Evolutionary conservation across 53 echinoderm and acorn worm species (phyloP).

Genomic region (Luidia sarsii): DNA sequence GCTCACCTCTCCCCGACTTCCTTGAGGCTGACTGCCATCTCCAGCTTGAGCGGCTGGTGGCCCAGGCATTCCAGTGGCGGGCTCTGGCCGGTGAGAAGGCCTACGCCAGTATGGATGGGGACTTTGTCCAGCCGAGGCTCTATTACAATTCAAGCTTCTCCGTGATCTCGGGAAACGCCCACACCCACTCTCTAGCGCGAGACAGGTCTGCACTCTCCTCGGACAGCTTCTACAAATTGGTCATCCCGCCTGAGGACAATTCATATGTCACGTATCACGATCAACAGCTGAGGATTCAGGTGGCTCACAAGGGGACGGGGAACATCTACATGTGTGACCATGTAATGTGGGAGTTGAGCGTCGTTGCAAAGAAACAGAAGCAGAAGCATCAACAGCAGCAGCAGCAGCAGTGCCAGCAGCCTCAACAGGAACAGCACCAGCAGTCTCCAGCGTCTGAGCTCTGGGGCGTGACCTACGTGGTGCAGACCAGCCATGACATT

Average conservation of each 20-base stretch:
- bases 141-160: constrained; percentile 21
- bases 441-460: neutral
- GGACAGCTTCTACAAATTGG: constrained; percentile 30
- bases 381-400: too few species aligned
- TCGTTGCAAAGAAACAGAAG: too few species aligned
- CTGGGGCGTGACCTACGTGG: constrained; percentile 15
- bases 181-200: too few species aligned
- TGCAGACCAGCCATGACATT: constrained; percentile 21
- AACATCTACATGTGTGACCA: constrained; percentile 41
- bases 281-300: constrained; percentile 19
- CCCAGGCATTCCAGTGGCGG: constrained; percentile 42
- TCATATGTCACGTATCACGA: too few species aligned
- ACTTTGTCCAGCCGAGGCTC: constrained; percentile 24
- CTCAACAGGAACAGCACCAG: too few species aligned
- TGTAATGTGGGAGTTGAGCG: constrained; percentile 26
- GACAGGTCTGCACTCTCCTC: too few species aligned
- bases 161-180: neutral
- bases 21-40: neutral
- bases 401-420: too few species aligned
- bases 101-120: constrained; percentile 22
- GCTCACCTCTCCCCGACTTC: neutral
- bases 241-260: neutral
- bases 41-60: neutral
- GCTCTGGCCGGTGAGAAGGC: constrained; percentile 42
- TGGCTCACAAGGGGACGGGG: neutral